A percentile compares a stretch with the other conserved stretches of the same genome.
Evolutionary conservation across 2,797 vertebrate species (phyloP).

Genomic region (Emys orbicularis): DNA sequence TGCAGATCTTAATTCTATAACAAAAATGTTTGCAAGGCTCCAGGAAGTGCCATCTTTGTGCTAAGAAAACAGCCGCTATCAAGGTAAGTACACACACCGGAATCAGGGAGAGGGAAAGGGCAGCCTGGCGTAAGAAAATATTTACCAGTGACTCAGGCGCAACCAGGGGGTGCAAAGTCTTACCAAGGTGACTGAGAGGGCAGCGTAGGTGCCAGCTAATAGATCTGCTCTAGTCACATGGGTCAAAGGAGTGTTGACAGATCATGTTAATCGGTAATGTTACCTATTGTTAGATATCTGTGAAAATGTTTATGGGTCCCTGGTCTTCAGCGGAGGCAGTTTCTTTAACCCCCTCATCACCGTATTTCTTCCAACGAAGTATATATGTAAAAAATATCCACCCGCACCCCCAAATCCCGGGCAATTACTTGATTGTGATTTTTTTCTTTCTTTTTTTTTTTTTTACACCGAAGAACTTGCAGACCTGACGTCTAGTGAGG

Average conservation of each 20-base stretch:
- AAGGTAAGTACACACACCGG: conserved; percentile 38
- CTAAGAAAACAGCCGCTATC: conserved; percentile 56
- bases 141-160: conserved; percentile 72
- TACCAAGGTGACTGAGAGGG: conserved; percentile 71
- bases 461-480: neutral
- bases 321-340: neutral
- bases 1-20: conserved; percentile 36
- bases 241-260: conserved; percentile 74
- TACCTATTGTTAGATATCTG: neutral
- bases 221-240: conserved; percentile 57
- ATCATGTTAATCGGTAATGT: conserved; percentile 73
- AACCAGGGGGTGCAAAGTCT: conserved; percentile 46
- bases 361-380: neutral
- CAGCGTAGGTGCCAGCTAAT: conserved; percentile 66
- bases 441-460: neutral
- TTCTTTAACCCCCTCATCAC: conserved; percentile 41
- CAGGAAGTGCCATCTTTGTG: conserved; percentile 54
- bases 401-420: neutral
- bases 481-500: neutral
- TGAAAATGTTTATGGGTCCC: conserved; percentile 25
- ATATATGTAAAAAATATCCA: neutral
- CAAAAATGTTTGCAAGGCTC: conserved; percentile 55
- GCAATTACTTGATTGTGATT: neutral
- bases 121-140: conserved; percentile 65
- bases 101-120: conserved; percentile 39